A percentile compares a stretch with the other conserved stretches of the same genome.
phyloP scores from a whole-genome alignment of 2,888 invertebrate species.

The Caenorhabditis sp. region DNA sequence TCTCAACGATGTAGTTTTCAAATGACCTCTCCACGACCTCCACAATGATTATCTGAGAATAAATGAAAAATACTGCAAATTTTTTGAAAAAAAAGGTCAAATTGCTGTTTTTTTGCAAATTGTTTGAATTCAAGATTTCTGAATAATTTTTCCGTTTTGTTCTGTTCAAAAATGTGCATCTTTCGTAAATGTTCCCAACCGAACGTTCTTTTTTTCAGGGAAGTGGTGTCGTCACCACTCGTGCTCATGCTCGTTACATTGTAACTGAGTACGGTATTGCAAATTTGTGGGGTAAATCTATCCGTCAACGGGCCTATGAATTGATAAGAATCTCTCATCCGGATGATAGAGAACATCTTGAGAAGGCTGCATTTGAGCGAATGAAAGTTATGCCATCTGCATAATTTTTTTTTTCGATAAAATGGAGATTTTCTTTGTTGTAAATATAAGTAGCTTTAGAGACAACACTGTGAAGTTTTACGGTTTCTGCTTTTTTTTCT shows the following conservation, averaged over 20 bases:
- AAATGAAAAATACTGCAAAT: no score
- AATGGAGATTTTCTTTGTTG: background rate
- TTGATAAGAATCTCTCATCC: conserved; percentile 89
- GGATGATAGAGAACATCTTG: conserved; percentile 82
- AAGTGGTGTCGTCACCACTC: conserved; percentile 87
- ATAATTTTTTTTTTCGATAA: background rate
- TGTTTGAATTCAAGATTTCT: no score
- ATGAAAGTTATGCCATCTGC: conserved; percentile 70
- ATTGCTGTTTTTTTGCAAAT: no score
- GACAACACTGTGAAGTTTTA: background rate
- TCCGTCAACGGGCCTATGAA: conserved; percentile 85
- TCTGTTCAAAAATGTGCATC: no score
- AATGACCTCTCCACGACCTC: no score
- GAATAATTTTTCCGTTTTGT: no score
- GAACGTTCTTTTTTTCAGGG: conserved; percentile 78
- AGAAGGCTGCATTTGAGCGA: conserved; percentile 84
- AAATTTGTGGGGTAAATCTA: conserved; percentile 40
- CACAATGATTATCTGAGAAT: no score
- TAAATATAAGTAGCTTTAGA: background rate
- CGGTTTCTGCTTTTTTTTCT: background rate
- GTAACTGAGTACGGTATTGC: conserved; percentile 83
- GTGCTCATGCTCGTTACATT: conserved; percentile 89
- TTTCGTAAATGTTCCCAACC: no score
- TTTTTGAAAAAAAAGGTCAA: no score
- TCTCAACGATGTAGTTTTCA: no score